Conservation (phyloP, 2,888 invertebrate species). For the Anarsia innoxiella region DNA sequence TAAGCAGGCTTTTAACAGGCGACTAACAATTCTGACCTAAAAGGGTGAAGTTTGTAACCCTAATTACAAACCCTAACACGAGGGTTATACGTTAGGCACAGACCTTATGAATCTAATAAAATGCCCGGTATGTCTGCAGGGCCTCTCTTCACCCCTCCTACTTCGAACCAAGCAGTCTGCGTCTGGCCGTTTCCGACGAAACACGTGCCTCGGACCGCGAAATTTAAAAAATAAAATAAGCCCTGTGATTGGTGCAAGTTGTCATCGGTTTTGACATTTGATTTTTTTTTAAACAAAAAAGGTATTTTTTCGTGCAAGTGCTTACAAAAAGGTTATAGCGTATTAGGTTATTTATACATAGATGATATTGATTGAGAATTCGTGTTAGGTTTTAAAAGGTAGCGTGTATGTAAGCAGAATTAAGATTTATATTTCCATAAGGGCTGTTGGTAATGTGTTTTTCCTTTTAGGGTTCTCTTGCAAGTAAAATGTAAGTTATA, state of each 20-base stretch:
- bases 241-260: slow-evolving; percentile 5
- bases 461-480: slow-evolving; percentile 4
- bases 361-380: slow-evolving; percentile 8
- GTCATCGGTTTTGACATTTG: slow-evolving; percentile 4
- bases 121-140: no score
- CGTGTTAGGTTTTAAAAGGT: slow-evolving; percentile 8
- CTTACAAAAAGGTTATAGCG: no score
- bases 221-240: slow-evolving; percentile 5
- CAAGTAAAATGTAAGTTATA: slow-evolving; percentile 6
- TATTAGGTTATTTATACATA: no score
- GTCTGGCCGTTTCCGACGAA: slow-evolving; percentile 4
- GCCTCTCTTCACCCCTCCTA: slow-evolving; percentile 7
- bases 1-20: no score
- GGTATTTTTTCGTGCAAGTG: slow-evolving; percentile 5
- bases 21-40: no score
- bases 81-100: slow-evolving; percentile 4
- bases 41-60: no score
- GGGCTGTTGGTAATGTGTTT: slow-evolving; percentile 1
- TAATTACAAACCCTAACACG: no score
- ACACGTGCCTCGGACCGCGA: slow-evolving; percentile 8
- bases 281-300: slow-evolving; percentile 5
- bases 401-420: slow-evolving; percentile 6
- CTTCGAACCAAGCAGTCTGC: slow-evolving; percentile 9
- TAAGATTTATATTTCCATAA: slow-evolving; percentile 3
- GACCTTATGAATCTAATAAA: slow-evolving; percentile 13